Evolutionary conservation across 2,113 vertebrate genomes (phyloP).

Genomic region (Dipodomys merriami): DNA sequence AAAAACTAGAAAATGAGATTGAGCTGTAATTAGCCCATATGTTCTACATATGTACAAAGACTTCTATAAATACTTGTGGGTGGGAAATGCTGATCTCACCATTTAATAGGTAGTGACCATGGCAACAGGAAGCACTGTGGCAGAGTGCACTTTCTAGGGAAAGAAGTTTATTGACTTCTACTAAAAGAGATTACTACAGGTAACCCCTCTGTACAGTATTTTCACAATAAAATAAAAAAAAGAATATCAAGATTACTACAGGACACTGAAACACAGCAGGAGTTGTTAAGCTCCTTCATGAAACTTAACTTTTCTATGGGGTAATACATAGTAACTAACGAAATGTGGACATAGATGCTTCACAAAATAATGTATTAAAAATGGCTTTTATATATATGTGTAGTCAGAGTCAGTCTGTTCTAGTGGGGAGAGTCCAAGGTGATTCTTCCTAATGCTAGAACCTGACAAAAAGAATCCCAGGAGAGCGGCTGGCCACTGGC

Average conservation of each 20-base stretch:
- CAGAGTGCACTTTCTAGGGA: neutral
- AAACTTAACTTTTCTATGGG: neutral
- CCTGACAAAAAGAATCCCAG: neutral
- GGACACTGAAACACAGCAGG: neutral
- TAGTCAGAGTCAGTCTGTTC: neutral
- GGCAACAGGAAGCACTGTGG: neutral
- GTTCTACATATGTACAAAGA: neutral
- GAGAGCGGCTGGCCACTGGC: neutral
- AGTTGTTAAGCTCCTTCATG: neutral
- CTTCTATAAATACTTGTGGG: neutral
- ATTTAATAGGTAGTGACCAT: neutral
- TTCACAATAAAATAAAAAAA: no score
- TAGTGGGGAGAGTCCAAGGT: neutral
- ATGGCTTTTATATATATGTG: neutral
- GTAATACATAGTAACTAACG: neutral
- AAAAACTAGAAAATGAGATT: neutral
- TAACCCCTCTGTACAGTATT: no score
- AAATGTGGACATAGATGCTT: neutral
- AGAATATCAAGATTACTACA: neutral
- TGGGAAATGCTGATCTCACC: neutral
- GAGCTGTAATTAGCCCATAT: neutral
- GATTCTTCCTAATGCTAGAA: conserved; percentile 6
- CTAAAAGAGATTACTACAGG: neutral
- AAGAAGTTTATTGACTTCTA: neutral
- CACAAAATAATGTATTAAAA: neutral